phyloP scores from a whole-genome alignment of 2,113 vertebrate genomes.

The Eolophus roseicapilla region DNA sequence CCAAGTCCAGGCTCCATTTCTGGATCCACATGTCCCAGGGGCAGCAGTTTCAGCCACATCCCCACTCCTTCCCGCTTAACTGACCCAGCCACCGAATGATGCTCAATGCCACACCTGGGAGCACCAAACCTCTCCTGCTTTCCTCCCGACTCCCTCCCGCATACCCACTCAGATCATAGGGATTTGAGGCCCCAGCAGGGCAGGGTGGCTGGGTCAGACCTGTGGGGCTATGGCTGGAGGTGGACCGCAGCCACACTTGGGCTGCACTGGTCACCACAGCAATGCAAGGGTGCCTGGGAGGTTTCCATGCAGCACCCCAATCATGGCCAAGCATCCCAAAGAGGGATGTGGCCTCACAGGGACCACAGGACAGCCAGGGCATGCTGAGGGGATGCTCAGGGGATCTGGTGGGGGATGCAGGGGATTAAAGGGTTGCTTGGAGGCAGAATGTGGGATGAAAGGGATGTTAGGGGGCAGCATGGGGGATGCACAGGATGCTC shows the following conservation, averaged over 20 bases:
- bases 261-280: fast-evolving
- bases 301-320: background rate
- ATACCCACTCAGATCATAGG: fast-evolving
- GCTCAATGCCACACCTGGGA: background rate
- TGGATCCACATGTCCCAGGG: background rate
- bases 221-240: fast-evolving
- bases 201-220: background rate
- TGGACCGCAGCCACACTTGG: fast-evolving
- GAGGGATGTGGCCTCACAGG: background rate
- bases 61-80: background rate
- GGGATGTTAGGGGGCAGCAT: background rate
- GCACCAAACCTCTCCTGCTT: background rate
- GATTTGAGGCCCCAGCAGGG: too few species aligned
- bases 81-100: background rate
- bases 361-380: background rate
- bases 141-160: background rate
- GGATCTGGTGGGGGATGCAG: background rate
- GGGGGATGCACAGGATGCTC: background rate
- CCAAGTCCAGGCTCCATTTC: fast-evolving
- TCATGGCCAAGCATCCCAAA: background rate
- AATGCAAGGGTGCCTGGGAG: fast-evolving
- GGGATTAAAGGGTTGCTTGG: background rate
- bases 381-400: background rate
- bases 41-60: background rate
- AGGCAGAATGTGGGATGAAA: background rate